These are phyloP conservation scores for Podiceps cristatus DNA, from an alignment of 2,113 vertebrate genomes.

Conservation along the genomic window DNA sequence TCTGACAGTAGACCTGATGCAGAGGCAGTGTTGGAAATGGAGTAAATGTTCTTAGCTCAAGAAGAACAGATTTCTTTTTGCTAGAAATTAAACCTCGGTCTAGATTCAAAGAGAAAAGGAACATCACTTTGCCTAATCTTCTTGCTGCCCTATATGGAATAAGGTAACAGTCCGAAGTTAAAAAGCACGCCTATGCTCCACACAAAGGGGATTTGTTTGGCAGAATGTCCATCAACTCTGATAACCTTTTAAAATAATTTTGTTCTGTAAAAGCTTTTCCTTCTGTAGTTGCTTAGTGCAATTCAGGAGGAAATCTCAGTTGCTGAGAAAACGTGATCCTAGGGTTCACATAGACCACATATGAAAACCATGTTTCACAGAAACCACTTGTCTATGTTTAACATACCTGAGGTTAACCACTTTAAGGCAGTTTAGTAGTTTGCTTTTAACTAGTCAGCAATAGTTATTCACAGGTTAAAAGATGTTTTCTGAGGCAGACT, in stretches of 20 bases:
- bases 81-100: not conserved
- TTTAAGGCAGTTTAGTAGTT: not conserved
- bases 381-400: not conserved
- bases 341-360: not conserved
- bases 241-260: not conserved
- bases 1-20: not conserved
- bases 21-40: not conserved
- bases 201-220: not conserved
- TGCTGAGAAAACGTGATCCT: not conserved
- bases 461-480: not conserved
- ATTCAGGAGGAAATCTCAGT: not conserved
- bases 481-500: not conserved
- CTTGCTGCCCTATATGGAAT: not conserved
- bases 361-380: not conserved
- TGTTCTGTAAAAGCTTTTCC: not conserved
- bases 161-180: not conserved
- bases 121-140: not conserved
- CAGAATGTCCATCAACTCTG: not conserved
- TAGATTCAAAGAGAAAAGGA: not conserved
- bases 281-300: not conserved
- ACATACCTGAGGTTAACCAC: not conserved
- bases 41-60: not conserved
- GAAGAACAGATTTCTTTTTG: not conserved
- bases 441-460: not conserved
- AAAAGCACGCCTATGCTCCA: not conserved